Evolutionary conservation across 2,888 invertebrate genomes (phyloP).

Genomic region (Euproctis similis): DNA sequence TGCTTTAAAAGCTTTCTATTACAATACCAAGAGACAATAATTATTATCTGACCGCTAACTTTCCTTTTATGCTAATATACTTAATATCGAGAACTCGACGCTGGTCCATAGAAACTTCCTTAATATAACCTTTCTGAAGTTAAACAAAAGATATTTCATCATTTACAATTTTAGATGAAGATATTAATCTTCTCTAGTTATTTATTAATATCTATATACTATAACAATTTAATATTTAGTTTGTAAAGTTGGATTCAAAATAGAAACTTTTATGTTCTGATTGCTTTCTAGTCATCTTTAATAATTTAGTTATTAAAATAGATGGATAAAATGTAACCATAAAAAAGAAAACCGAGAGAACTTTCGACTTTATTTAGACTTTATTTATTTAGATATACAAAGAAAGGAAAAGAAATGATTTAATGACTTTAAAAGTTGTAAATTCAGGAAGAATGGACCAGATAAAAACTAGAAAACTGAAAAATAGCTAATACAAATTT

Average conservation of each 20-base stretch:
- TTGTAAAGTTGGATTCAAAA: conserved; percentile 4
- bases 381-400: too few species aligned
- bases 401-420: too few species aligned
- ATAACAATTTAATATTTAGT: conserved; percentile 14
- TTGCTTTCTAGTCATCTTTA: too few species aligned
- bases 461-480: too few species aligned
- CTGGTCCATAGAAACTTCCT: conserved; percentile 34
- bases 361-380: too few species aligned
- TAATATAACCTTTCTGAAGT: conserved; percentile 49
- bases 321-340: too few species aligned
- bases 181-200: conserved; percentile 8
- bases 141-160: conserved; percentile 34
- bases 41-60: conserved; percentile 1
- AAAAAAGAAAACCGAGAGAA: too few species aligned
- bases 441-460: too few species aligned
- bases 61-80: conserved; percentile 38
- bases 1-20: not conserved
- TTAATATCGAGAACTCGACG: conserved; percentile 31
- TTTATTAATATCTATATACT: conserved; percentile 16
- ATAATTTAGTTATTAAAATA: too few species aligned
- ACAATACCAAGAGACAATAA: conserved; percentile 4
- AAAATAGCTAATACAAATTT: too few species aligned
- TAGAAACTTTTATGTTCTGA: not conserved
- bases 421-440: too few species aligned
- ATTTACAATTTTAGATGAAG: conserved; percentile 4